Percentiles rank a stretch among this genome's conserved stretches.
Conservation (phyloP, 2,113 vertebrate species). For the Atractosteus spatula region DNA sequence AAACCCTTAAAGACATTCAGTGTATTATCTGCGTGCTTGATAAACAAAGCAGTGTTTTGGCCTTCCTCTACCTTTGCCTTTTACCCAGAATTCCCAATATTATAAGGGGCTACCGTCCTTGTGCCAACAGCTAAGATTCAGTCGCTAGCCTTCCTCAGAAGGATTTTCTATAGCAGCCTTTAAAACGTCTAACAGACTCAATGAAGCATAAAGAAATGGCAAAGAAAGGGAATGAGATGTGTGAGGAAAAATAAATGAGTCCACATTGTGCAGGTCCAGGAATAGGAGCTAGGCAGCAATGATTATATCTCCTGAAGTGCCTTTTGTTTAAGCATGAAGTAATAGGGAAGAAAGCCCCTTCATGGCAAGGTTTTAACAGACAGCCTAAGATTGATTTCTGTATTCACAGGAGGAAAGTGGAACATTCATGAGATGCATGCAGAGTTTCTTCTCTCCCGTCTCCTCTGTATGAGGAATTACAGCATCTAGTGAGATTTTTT, state of each 20-base stretch:
- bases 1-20: conserved; percentile 12
- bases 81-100: conserved; percentile 39
- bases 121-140: conserved; percentile 50
- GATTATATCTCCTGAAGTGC: conserved; percentile 83
- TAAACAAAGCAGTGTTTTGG: conserved; percentile 21
- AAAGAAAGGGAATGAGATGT: conserved; percentile 69
- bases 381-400: conserved; percentile 82
- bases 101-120: conserved; percentile 44
- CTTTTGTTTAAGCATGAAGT: conserved; percentile 85
- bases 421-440: conserved; percentile 95
- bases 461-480: conserved; percentile 56
- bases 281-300: conserved; percentile 71
- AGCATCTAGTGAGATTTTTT: conserved; percentile 33
- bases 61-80: conserved; percentile 34
- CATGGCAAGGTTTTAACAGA: conserved; percentile 73
- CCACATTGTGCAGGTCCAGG: conserved; percentile 70
- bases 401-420: conserved; percentile 87
- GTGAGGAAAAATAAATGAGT: conserved; percentile 68
- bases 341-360: conserved; percentile 77
- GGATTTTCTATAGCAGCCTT: conserved; percentile 63
- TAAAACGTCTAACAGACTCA: conserved; percentile 75
- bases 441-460: conserved; percentile 68
- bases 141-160: conserved; percentile 52
- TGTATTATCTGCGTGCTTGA: conserved; percentile 22
- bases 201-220: conserved; percentile 74